Percentiles rank a stretch among this genome's conserved stretches.
These are phyloP conservation scores for Etheostoma perlongum DNA, from an alignment of 2,797 vertebrate genomes.

Conservation along the genomic window DNA sequence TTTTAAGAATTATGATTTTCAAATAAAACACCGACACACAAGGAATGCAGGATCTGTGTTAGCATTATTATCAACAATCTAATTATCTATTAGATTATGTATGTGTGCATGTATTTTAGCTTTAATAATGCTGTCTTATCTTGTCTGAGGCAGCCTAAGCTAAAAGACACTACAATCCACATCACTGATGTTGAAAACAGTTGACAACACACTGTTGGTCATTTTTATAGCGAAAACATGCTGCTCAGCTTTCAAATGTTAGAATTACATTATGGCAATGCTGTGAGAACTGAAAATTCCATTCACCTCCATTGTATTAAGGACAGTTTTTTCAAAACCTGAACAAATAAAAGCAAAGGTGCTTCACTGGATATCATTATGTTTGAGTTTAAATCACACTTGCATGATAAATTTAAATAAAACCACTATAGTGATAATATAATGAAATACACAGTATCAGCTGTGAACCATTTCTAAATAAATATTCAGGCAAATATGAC, in stretches of 20 bases:
- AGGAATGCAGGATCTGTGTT: neutral
- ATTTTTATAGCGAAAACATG: neutral
- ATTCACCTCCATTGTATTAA: too few species aligned
- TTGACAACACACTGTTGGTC: neutral
- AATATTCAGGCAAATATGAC: neutral
- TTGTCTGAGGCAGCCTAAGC: neutral
- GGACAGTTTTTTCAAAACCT: too few species aligned
- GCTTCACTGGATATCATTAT: too few species aligned
- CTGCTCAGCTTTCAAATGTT: neutral
- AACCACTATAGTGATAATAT: too few species aligned
- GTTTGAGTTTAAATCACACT: too few species aligned
- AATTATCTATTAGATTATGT: too few species aligned
- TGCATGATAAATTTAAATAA: too few species aligned
- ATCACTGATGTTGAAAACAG: neutral
- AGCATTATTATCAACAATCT: neutral
- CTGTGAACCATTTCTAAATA: neutral
- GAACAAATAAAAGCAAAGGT: too few species aligned
- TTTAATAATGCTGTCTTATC: neutral
- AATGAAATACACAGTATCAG: too few species aligned
- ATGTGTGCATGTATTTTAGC: too few species aligned
- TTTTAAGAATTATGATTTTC: neutral
- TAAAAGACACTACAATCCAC: neutral
- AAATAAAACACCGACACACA: neutral
- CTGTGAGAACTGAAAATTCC: too few species aligned
- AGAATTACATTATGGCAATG: too few species aligned